Base-by-base conservation (phyloP, 1,140 invertebrate genomes). In the Trypoxylus dichotomus region DNA sequence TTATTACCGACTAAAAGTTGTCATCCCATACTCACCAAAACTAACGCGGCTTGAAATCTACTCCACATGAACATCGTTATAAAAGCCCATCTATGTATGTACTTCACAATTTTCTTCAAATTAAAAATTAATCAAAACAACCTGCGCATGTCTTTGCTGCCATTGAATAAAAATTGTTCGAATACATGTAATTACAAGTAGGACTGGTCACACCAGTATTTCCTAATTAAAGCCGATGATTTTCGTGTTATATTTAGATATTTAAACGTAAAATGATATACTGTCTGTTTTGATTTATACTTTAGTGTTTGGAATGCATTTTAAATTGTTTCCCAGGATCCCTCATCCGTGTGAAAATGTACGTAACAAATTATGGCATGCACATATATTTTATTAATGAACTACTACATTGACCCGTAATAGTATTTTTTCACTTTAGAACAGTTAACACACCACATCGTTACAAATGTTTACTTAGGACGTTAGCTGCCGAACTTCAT, bases 221-320 rank as follows among this genome's bases (percentile, higher is more conserved):
- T 63, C 24, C 60, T 11, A 63, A 63, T 63, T 63, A 63, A 63
- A 63, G 13, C 19, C 60, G 13, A 63, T 63, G 60, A 63, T 63
- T 63, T 11, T 63, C 21, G 60, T 25, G n/a, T 63, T 63, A 63
- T 63, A 63, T 63, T 63, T 7, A 19, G 25, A 63, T 63, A 19
- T 63, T 19, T 24, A 63, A 19, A 27, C 60, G 7, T 25, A 19
- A 63, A 63, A 25, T 63, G 5, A 19, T 63, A 24, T 63, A 19
- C 19, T 19, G 60, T 27, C 60, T 8, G 32, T 37, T 37, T 37
- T 37, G 32, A 37, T 37, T 37, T 37, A 37, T 8, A 37, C 32
- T 8, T 37, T 37, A 37, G 10, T 37, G 10, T 37, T 37, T 37
- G 32, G 32, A 37, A 37, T 37, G 32, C 32, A 5, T 37, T 37